Percentiles rank a stretch among this genome's conserved stretches.
phyloP scores from a whole-genome alignment of 2,888 invertebrate genomes.

The Trichogramma dendrolimi region DNA sequence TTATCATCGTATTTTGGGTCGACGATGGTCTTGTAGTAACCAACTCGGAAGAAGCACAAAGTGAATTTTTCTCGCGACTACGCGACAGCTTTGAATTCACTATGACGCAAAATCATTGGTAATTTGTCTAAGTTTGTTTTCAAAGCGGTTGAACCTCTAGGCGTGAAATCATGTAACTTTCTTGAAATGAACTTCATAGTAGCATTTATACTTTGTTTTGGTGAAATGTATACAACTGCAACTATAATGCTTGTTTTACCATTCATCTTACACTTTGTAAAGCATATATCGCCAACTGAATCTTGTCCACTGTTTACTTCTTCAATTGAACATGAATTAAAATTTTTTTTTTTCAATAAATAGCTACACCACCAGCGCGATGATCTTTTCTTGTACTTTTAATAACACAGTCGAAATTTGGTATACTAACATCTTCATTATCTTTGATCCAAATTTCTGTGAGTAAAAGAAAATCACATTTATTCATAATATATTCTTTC shows the following conservation, averaged over 20 bases:
- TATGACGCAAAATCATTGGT: background rate
- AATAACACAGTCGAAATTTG: constrained; percentile 12
- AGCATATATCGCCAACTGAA: constrained; percentile 3
- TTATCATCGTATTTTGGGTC: constrained; percentile 9
- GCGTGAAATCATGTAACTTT: background rate
- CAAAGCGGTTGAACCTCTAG: background rate
- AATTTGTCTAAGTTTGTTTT: background rate
- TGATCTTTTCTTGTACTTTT: constrained; percentile 10
- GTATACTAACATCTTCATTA: constrained; percentile 11
- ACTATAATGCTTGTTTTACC: too few species aligned
- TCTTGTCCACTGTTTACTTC: background rate
- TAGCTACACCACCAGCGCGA: constrained; percentile 11
- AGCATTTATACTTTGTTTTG: constrained; percentile 4
- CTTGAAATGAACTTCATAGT: constrained; percentile 6
- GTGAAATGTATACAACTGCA: constrained; percentile 17
- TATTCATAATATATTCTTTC: background rate
- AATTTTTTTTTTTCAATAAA: constrained; percentile 8
- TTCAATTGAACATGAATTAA: background rate
- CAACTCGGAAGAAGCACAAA: too few species aligned
- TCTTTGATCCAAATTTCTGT: constrained; percentile 16
- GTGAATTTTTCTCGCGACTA: too few species aligned
- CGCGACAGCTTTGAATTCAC: too few species aligned
- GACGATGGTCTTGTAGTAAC: constrained; percentile 9
- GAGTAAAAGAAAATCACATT: constrained; percentile 9
- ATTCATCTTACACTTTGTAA: background rate